These are phyloP conservation scores for Lordiphosa clarofinis DNA, from an alignment of 1,140 invertebrate genomes.

Conservation along the genomic window DNA sequence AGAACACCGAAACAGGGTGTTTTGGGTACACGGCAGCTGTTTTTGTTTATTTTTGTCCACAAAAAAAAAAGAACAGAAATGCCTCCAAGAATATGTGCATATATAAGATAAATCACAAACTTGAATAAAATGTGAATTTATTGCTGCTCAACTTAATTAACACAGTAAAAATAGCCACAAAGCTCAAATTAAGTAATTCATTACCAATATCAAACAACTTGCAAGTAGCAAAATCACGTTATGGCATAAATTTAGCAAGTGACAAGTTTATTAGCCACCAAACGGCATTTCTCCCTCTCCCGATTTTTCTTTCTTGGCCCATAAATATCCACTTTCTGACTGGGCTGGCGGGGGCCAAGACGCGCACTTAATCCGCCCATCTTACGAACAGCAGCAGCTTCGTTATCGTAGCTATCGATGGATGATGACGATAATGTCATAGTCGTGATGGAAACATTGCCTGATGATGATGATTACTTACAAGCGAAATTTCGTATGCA, in stretches of 20 bases:
- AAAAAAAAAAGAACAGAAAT: not conserved
- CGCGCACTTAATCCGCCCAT: slow-evolving; percentile 32
- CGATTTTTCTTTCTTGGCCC: slow-evolving; percentile 7
- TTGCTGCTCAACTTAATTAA: slow-evolving; percentile 27
- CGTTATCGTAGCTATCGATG: slow-evolving; percentile 41
- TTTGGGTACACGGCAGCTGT: slow-evolving; percentile 6
- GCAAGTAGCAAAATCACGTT: slow-evolving; percentile 32
- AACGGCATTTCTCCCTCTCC: slow-evolving; percentile 4
- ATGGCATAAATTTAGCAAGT: slow-evolving; percentile 44
- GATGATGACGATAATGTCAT: slow-evolving; percentile 13
- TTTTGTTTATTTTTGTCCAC: slow-evolving; percentile 7
- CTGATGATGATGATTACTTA: slow-evolving; percentile 33
- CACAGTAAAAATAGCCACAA: slow-evolving; percentile 32
- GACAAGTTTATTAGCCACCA: slow-evolving; percentile 67
- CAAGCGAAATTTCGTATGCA: slow-evolving; percentile 58
- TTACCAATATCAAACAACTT: not conserved
- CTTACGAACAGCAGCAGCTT: slow-evolving; percentile 18
- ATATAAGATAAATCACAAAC: not conserved
- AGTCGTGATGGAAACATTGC: slow-evolving; percentile 13
- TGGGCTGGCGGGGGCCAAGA: slow-evolving; percentile 9
- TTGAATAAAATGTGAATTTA: slow-evolving; percentile 2
- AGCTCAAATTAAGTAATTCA: slow-evolving; percentile 12
- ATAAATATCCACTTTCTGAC: slow-evolving; percentile 45
- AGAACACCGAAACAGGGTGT: slow-evolving; percentile 42
- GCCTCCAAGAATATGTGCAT: not conserved